Evolutionary conservation across 2,113 vertebrate genomes (phyloP).

Genomic region (Plestiodon gilberti): DNA sequence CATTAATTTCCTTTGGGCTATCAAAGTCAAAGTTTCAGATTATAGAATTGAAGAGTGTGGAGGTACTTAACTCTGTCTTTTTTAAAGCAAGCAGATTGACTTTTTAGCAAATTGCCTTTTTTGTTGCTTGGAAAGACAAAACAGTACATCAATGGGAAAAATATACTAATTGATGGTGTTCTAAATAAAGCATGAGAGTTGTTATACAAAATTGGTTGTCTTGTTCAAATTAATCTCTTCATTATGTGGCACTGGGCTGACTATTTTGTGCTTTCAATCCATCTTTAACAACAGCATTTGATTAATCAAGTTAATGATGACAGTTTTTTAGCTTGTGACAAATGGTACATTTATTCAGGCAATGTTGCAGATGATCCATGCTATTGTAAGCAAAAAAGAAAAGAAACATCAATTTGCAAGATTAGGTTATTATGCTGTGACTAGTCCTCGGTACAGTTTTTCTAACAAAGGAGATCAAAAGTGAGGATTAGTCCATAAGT

Average conservation of each 20-base stretch:
- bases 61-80: slow-evolving; percentile 69
- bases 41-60: slow-evolving; percentile 64
- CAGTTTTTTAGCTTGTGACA: slow-evolving; percentile 76
- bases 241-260: slow-evolving; percentile 79
- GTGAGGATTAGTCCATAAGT: slow-evolving; percentile 49
- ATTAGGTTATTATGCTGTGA: slow-evolving; percentile 61
- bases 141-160: slow-evolving; percentile 70
- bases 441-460: slow-evolving; percentile 58
- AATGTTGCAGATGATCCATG: slow-evolving; percentile 74
- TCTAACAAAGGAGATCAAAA: slow-evolving; percentile 52
- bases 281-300: slow-evolving; percentile 79
- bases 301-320: slow-evolving; percentile 82
- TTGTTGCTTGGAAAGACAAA: slow-evolving; percentile 73
- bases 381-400: slow-evolving; percentile 71
- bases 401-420: slow-evolving; percentile 70
- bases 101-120: slow-evolving; percentile 72
- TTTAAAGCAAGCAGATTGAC: slow-evolving; percentile 75
- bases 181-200: slow-evolving; percentile 78
- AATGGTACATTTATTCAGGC: slow-evolving; percentile 73
- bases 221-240: slow-evolving; percentile 84
- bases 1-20: slow-evolving; percentile 71
- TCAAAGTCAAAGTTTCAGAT: slow-evolving; percentile 63
- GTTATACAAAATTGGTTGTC: slow-evolving; percentile 82
- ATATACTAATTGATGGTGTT: slow-evolving; percentile 80
- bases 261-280: slow-evolving; percentile 78